Conservation (phyloP, 2,888 invertebrate species). For the Crepidodera aurea region DNA sequence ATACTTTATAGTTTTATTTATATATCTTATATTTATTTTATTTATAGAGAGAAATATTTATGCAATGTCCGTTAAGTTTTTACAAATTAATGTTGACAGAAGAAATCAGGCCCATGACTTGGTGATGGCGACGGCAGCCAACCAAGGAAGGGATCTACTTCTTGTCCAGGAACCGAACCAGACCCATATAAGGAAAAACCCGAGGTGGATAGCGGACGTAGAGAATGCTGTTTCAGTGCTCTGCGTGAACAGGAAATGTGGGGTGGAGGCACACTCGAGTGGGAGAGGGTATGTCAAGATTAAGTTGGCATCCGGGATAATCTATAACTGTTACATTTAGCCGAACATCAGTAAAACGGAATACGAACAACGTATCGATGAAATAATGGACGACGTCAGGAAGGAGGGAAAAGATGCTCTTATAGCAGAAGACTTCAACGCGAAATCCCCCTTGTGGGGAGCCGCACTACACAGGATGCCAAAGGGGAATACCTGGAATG, state of each 20-base stretch:
- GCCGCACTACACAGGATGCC: not conserved
- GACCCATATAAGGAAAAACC: not conserved
- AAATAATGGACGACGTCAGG: not conserved
- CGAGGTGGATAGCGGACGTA: no score
- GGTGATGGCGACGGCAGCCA: not conserved
- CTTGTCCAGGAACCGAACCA: conserved; percentile 1
- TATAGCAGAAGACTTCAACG: conserved; percentile 2
- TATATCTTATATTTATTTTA: no score
- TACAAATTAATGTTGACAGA: conserved; percentile 13
- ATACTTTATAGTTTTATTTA: no score
- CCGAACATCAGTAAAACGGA: not conserved
- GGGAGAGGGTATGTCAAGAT: no score
- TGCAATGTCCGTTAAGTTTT: no score
- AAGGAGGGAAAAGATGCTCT: not conserved
- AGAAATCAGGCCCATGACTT: conserved; percentile 1
- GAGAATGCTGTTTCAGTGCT: not conserved
- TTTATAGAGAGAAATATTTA: no score
- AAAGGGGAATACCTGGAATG: not conserved
- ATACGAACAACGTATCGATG: not conserved
- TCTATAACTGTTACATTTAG: not conserved
- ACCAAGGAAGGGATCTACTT: not conserved
- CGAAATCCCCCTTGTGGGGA: not conserved
- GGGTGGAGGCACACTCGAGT: no score
- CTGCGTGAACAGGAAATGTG: not conserved
- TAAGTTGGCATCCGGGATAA: no score